A percentile compares a stretch with the other conserved stretches of the same genome.
Evolutionary conservation across 2,113 vertebrate genomes (phyloP).

Genomic region (Eudyptes chrysolophus): DNA sequence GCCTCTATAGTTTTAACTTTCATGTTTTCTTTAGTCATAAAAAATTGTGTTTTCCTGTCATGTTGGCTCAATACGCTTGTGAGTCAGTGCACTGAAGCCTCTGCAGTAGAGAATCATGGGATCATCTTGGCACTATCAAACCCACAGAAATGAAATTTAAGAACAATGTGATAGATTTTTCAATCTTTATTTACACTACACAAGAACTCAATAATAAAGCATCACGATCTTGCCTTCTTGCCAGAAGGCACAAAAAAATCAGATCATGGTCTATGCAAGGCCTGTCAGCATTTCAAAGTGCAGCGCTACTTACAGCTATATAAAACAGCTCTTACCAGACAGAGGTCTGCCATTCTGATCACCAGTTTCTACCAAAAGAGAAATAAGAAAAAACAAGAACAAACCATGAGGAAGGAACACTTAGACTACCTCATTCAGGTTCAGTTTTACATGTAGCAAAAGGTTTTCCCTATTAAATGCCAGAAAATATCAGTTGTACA

Average conservation of each 20-base stretch:
- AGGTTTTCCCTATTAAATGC: background rate
- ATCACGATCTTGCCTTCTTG: background rate
- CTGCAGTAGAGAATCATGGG: background rate
- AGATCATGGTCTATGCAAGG: background rate
- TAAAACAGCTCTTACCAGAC: background rate
- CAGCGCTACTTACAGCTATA: background rate
- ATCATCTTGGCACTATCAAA: slow-evolving; percentile 5
- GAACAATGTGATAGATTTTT: background rate
- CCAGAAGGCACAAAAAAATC: background rate
- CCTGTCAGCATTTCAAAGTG: background rate
- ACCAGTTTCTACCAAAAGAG: background rate
- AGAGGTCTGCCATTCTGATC: background rate
- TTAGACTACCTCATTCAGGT: background rate
- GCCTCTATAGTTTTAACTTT: slow-evolving; percentile 25
- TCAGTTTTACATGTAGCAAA: background rate
- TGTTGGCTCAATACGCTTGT: slow-evolving; percentile 1
- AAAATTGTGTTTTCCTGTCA: slow-evolving; percentile 28
- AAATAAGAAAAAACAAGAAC: background rate
- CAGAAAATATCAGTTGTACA: background rate
- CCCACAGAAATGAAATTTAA: slow-evolving; percentile 4
- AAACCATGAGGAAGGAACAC: background rate
- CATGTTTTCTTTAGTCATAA: slow-evolving; percentile 5
- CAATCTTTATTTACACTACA: background rate
- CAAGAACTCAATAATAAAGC: background rate
- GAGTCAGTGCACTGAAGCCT: background rate